A percentile compares a stretch with the other conserved stretches of the same genome.
Evolutionary conservation across 1,140 invertebrate genomes (phyloP).

Genomic region (Cyclargus thomasi): DNA sequence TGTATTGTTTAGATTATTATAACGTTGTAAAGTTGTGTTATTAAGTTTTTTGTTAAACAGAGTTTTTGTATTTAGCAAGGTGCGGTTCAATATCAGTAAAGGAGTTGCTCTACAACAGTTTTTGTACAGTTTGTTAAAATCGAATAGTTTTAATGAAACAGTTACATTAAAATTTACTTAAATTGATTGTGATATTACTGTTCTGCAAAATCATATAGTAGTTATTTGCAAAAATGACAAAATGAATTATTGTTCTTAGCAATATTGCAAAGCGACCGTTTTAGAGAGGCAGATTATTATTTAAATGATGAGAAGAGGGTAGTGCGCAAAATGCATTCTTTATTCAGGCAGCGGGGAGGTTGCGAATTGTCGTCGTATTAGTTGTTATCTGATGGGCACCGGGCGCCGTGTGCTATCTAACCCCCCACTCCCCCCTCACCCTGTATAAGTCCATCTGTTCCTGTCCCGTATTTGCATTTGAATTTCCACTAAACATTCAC

Average conservation of each 20-base stretch:
- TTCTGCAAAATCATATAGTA: too few species aligned
- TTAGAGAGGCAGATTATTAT: too few species aligned
- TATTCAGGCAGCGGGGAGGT: conserved; percentile 38
- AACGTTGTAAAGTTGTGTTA: not conserved
- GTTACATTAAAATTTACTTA: too few species aligned
- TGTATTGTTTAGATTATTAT: not conserved
- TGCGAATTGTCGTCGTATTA: conserved; percentile 69
- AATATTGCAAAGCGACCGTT: too few species aligned
- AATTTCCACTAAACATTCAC: conserved; percentile 9
- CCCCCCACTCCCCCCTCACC: conserved; percentile 31
- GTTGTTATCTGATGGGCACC: conserved; percentile 53
- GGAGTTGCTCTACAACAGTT: too few species aligned
- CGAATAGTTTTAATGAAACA: too few species aligned
- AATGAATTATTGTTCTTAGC: too few species aligned
- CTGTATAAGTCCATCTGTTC: conserved; percentile 42
- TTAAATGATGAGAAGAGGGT: not conserved
- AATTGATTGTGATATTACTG: too few species aligned
- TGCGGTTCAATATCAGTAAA: too few species aligned
- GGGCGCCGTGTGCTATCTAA: conserved; percentile 32
- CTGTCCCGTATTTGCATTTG: conserved; percentile 30
- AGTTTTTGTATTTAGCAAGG: not conserved
- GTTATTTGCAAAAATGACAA: too few species aligned
- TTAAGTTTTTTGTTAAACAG: not conserved
- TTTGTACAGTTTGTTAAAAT: too few species aligned
- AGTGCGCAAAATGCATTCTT: conserved; percentile 16